Percentiles rank a stretch among this genome's conserved stretches.
These are phyloP conservation scores for Oceanodroma tethys DNA, from an alignment of 2,113 vertebrate genomes.

Conservation along the genomic window DNA sequence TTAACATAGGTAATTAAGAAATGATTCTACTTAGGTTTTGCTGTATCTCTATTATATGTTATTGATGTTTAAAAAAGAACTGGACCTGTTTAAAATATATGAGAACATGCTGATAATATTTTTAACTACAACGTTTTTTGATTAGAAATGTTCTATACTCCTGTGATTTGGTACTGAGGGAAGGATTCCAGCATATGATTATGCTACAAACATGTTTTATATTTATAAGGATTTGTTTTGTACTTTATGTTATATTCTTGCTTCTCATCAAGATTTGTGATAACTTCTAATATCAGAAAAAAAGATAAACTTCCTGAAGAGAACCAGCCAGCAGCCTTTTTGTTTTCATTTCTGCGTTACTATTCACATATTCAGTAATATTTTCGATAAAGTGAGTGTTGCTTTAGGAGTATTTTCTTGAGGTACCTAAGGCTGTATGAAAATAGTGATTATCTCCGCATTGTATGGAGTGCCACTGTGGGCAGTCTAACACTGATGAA, in stretches of 20 bases:
- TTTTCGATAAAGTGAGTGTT: background rate
- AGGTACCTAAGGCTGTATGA: background rate
- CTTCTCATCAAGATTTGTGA: background rate
- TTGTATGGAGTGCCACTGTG: background rate
- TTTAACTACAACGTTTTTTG: background rate
- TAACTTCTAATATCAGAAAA: background rate
- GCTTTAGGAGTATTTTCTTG: background rate
- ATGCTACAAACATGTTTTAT: background rate
- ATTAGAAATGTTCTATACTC: background rate
- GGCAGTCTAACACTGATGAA: background rate
- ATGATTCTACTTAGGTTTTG: background rate
- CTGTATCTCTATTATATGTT: background rate
- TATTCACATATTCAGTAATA: background rate
- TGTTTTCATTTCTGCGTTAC: background rate
- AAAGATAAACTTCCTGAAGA: background rate
- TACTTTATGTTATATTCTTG: background rate
- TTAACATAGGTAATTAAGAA: conserved; percentile 21
- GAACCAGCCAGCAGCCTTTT: background rate
- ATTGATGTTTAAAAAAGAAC: background rate
- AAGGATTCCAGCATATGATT: background rate
- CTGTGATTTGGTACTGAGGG: background rate
- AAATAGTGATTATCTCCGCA: background rate
- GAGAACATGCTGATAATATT: background rate
- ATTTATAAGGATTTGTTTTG: background rate
- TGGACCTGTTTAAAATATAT: background rate